These are phyloP conservation scores for Montipora efflorescens DNA, from an alignment of 64 coral and sea anemone genomes.

Conservation along the genomic window DNA sequence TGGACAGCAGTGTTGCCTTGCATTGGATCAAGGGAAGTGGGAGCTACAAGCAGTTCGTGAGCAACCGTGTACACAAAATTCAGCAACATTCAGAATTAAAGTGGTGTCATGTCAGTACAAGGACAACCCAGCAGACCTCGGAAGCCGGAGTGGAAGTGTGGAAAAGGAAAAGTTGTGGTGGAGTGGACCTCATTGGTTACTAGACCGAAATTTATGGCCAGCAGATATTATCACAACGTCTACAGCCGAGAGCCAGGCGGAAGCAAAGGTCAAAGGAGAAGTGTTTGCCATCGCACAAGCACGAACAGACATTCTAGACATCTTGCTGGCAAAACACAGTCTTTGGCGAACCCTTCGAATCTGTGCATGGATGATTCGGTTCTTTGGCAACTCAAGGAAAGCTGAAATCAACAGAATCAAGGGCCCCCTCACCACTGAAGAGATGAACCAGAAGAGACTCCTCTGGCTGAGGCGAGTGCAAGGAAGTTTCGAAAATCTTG, in stretches of 20 bases:
- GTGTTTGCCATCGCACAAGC: not conserved
- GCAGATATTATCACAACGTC: too few relatives aligned
- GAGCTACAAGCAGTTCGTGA: conserved; percentile 1
- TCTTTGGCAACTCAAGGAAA: not conserved
- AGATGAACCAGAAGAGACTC: not conserved
- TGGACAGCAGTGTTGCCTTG: not conserved
- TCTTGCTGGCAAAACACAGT: too few relatives aligned
- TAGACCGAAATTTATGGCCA: too few relatives aligned
- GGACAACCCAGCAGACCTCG: too few relatives aligned
- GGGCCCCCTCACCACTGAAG: not conserved
- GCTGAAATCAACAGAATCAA: not conserved
- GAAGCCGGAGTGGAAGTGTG: too few relatives aligned
- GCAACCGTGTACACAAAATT: conserved; percentile 5
- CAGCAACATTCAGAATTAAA: too few relatives aligned
- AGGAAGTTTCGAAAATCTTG: not conserved
- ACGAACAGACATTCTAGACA: not conserved
- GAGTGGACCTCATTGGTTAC: too few relatives aligned
- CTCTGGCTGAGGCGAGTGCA: not conserved
- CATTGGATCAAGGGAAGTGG: not conserved
- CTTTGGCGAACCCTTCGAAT: not conserved
- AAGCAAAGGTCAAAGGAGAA: not conserved
- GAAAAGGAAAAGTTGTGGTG: too few relatives aligned
- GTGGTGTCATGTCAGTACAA: too few relatives aligned
- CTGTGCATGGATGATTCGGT: not conserved
- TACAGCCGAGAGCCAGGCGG: not conserved